These are phyloP conservation scores for Emmelina monodactyla DNA, from an alignment of 2,888 invertebrate genomes.

Conservation along the genomic window DNA sequence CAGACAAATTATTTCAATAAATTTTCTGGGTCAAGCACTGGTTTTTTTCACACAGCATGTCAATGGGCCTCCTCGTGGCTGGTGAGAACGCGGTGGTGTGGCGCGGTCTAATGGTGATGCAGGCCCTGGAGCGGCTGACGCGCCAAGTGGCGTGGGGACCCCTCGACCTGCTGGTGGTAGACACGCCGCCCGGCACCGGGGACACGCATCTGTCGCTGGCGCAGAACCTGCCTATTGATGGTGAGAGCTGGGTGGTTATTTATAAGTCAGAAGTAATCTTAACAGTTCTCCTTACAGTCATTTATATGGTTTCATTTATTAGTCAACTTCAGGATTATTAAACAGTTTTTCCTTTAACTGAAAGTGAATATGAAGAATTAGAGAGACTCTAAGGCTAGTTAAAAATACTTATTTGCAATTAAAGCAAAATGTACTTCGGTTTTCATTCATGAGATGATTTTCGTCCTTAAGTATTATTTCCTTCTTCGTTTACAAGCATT, in stretches of 20 bases:
- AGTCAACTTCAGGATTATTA: no score
- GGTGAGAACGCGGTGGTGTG: slow-evolving; percentile 89
- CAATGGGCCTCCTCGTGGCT: slow-evolving; percentile 92
- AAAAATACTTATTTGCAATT: background rate
- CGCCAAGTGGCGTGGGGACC: slow-evolving; percentile 89
- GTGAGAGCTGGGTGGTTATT: no score
- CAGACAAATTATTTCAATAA: no score
- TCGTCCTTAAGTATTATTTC: no score
- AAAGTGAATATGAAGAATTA: background rate
- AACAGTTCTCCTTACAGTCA: no score
- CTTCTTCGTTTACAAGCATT: no score
- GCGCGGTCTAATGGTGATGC: slow-evolving; percentile 97
- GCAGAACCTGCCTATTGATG: slow-evolving; percentile 87
- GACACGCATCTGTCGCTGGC: slow-evolving; percentile 92
- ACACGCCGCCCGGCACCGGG: slow-evolving; percentile 97
- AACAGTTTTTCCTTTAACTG: no score
- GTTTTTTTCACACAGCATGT: slow-evolving; percentile 72
- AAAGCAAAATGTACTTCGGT: no score
- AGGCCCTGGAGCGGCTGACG: slow-evolving; percentile 85
- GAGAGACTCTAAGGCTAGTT: background rate
- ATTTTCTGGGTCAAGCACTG: slow-evolving; percentile 2
- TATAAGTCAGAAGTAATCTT: background rate
- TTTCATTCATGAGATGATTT: no score
- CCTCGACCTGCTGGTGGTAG: slow-evolving; percentile 87
- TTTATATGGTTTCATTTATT: background rate